Evolutionary conservation across 2,888 invertebrate genomes (phyloP), one percentile per base, ranked within the genome.

Genomic region (Neuroscelio doddi): DNA sequence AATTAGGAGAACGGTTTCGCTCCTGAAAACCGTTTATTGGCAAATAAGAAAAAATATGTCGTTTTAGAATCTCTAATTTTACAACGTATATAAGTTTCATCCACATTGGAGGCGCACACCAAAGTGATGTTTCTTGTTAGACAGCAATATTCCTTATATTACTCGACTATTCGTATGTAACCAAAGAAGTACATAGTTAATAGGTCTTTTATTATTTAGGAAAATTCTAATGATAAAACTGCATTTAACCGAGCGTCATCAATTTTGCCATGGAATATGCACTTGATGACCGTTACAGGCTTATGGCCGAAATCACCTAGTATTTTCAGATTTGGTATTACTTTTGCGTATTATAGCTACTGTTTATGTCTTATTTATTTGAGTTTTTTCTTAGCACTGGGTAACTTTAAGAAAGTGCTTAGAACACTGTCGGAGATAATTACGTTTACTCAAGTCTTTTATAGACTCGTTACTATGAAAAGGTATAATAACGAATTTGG

Each of bases 361-460:
- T 74, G 76, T 12, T 70, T 79, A 64, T 14, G 69, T 2, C 57
- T 75, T 7, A 74, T 78, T 16, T 79, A 77, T 27, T 14, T 76
- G n/a, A 76, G 74, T 32, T 64, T 77, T 7, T 74, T 68, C 42
- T 46, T 77, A 0, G 70, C 72, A 12, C 64, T 76, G 9, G 64
- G 63, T 8, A 14, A 57, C 1, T 57, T 67, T 12, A 55, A 1
- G 27, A 67, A 59, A 36, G 64, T 64, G 1, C 12, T 68, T 1
- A 9, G 63, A 42, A 46, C 53, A 3, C 26, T 67, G 12, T 58
- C 63, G 1, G 67, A 67, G 51, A 59, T 29, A 52, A 77, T 62
- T 57, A 79, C 21, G 69, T 79, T 52, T 66, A 69, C 55, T 3
- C 67, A 67, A 24, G 67, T 72, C 1, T 70, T 53, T 44, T 44